Conservation (phyloP, 2,113 vertebrate species). For the Tupaia tana region DNA sequence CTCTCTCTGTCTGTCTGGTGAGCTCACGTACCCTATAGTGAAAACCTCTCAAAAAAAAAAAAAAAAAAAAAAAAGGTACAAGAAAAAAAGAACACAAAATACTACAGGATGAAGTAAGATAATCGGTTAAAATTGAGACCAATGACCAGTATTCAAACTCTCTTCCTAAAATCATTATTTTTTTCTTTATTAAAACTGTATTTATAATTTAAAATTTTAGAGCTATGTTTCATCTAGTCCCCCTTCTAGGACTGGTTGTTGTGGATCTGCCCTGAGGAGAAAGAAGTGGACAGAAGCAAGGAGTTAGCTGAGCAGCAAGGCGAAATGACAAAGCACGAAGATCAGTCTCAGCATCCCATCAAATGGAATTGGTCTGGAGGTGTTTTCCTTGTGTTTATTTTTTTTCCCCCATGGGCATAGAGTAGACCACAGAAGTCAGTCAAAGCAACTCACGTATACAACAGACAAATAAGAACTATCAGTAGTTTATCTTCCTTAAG, state of each 20-base stretch:
- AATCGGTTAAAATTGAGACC: background rate
- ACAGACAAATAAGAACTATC: background rate
- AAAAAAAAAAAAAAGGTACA: background rate
- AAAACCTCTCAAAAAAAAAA: too few relatives aligned
- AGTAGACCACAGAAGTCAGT: background rate
- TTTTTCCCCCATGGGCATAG: background rate
- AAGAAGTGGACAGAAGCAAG: accelerated
- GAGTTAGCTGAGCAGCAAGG: background rate
- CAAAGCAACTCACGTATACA: background rate
- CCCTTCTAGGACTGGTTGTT: background rate
- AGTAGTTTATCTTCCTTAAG: background rate
- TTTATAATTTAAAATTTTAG: background rate
- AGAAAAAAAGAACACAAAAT: background rate
- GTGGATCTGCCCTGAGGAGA: background rate
- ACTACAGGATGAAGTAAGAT: background rate
- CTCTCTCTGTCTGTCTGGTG: too few relatives aligned
- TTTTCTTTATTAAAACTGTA: background rate
- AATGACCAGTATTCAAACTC: background rate
- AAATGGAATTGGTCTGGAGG: background rate
- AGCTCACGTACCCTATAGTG: too few relatives aligned
- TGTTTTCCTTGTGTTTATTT: background rate
- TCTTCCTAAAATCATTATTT: background rate
- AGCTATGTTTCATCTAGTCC: background rate
- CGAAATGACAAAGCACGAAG: background rate
- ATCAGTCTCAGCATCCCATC: background rate